Evolutionary conservation across 2,113 vertebrate genomes (phyloP).

Genomic region (Phodopus roborovskii): DNA sequence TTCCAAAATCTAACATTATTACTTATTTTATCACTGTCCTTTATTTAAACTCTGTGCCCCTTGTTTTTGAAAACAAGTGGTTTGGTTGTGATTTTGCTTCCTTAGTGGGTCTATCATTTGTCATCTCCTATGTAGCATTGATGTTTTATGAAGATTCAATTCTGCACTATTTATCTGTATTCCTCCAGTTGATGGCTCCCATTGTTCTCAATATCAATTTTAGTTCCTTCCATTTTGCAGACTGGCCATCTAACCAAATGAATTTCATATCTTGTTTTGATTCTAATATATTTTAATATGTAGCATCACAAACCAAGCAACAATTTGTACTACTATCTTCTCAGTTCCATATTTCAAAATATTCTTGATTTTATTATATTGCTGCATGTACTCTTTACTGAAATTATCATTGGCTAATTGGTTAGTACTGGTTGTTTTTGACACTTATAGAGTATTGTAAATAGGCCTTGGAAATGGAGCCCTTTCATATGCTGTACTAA

Average conservation of each 20-base stretch:
- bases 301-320: background rate
- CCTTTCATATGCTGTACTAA: background rate
- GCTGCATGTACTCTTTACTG: background rate
- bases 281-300: background rate
- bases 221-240: background rate
- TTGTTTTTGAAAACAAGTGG: no score
- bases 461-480: background rate
- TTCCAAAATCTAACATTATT: background rate
- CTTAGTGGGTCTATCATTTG: background rate
- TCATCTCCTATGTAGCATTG: background rate
- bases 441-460: background rate
- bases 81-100: background rate
- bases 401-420: background rate
- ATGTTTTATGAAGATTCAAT: background rate
- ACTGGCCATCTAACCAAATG: background rate
- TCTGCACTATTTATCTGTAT: background rate
- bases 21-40: background rate
- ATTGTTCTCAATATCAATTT: background rate
- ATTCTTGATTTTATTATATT: background rate
- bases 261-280: background rate
- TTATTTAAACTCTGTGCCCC: background rate
- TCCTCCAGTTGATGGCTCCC: background rate
- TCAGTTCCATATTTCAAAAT: background rate
- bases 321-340: background rate
- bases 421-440: background rate